These are phyloP conservation scores for Rousettus madagascariensis DNA, from an alignment of 2,797 vertebrate species.

Conservation along the genomic window DNA sequence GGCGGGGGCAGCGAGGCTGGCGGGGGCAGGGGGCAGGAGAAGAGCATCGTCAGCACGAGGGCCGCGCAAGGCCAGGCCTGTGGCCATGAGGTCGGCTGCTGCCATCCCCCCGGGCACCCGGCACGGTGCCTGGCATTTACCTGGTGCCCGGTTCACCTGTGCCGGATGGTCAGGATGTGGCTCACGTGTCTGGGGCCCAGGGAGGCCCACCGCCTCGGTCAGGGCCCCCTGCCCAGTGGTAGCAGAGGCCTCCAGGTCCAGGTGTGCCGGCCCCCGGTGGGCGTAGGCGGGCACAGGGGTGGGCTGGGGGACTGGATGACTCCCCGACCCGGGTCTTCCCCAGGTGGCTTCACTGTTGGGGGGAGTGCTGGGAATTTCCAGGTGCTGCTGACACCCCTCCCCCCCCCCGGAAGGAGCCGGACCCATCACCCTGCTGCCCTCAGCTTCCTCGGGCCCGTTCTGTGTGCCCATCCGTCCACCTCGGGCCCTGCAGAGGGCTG, in stretches of 20 bases:
- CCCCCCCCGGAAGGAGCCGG: rapidly evolving
- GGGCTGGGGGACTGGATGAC: neutral
- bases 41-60: neutral
- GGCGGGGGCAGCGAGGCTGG: neutral
- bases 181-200: neutral
- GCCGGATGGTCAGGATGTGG: neutral
- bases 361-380: neutral
- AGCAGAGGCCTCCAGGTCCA: neutral
- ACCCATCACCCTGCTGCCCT: rapidly evolving
- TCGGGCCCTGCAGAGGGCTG: rapidly evolving
- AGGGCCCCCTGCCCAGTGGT: neutral
- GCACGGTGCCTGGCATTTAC: rapidly evolving
- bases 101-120: neutral
- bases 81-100: neutral
- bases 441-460: neutral
- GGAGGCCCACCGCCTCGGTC: neutral
- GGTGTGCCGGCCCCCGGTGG: neutral
- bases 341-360: neutral
- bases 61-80: neutral
- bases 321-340: neutral
- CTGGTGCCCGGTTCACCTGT: neutral
- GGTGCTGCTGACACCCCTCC: neutral
- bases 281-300: neutral
- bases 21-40: neutral
- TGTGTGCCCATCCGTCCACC: rapidly evolving